Percentiles rank a stretch among this genome's conserved stretches.
Conservation (phyloP, 2,888 invertebrate species). For the Dynastes hyllus region DNA sequence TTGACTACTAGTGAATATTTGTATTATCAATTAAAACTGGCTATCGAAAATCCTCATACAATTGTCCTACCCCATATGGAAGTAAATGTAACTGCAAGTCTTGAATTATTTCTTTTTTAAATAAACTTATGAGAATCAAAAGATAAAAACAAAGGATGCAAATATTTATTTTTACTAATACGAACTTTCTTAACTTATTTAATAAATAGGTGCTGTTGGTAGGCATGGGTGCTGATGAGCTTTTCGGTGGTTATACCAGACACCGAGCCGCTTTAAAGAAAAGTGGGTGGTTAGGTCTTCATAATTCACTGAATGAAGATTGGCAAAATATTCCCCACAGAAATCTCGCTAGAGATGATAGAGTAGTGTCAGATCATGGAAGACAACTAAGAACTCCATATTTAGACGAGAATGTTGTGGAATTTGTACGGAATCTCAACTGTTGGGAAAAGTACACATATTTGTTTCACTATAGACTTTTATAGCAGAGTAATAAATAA, state of each 20-base stretch:
- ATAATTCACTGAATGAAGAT: slow-evolving; percentile 79
- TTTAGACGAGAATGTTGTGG: slow-evolving; percentile 81
- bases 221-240: slow-evolving; percentile 98
- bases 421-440: slow-evolving; percentile 77
- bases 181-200: neutral
- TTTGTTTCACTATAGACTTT: too few species aligned
- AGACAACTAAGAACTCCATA: slow-evolving; percentile 88
- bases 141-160: too few species aligned
- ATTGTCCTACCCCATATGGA: too few species aligned
- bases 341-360: slow-evolving; percentile 96
- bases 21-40: too few species aligned
- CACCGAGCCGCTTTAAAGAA: slow-evolving; percentile 84
- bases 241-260: slow-evolving; percentile 94
- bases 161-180: neutral
- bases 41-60: too few species aligned
- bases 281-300: slow-evolving; percentile 73
- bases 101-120: neutral
- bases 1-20: too few species aligned
- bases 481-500: too few species aligned
- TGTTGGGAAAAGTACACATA: slow-evolving; percentile 79
- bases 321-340: slow-evolving; percentile 89
- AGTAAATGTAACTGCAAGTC: too few species aligned
- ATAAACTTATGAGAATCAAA: too few species aligned
- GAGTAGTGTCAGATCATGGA: slow-evolving; percentile 93
- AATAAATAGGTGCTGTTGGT: slow-evolving; percentile 80